Base-by-base conservation (phyloP, 2,888 invertebrate genomes). In the Alloplasta piceator region DNA sequence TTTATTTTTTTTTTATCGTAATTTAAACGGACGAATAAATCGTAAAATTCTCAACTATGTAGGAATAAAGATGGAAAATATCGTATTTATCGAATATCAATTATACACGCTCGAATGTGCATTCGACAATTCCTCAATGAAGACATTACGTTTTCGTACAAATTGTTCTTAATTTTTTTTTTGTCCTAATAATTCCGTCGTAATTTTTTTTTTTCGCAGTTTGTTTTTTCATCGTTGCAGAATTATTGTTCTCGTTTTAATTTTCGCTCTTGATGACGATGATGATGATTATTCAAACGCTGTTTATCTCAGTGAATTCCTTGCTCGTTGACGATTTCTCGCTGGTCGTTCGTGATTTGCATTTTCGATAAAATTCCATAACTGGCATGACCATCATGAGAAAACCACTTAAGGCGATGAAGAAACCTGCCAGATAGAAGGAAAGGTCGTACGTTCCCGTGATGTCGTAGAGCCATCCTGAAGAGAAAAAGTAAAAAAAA, bases 381-480 rank as follows among this genome's bases (percentile, higher is more conserved):
- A 91, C 83, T 16, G 93, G 93, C 86, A 93, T 90, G 36, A 93
- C 90, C 83, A 93, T 85, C 84, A 97, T 92, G 61, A 96, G 93
- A 0, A 95, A 86, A 0, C 97, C 97, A 0, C 97, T 97, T 9
- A 96, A 71, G 0, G 94, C 95, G 84, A 97, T 97, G 93, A 97
- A 97, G 36, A 96, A 93, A 0, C 97, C 97, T 0, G 97, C 96
- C 71, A 96, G 90, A 93, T 96, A 97, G 93, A 97, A 97, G 0
- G 97, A 96, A 63, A 96, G 93, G 91, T 96, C 95, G 93, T 97
- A 97, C 6, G 94, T 94, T 61, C 94, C 95, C 0, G 96, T 96
- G 74, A 96, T 93, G 92, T 97, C 97, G 92, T 94, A 96, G 55
- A 97, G 94, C 96, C 96, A 96, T 58, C 97, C 97, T 97, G 93